These are phyloP conservation scores for Ophioninae sp. DNA, from an alignment of 2,888 invertebrate species.

Conservation along the genomic window DNA sequence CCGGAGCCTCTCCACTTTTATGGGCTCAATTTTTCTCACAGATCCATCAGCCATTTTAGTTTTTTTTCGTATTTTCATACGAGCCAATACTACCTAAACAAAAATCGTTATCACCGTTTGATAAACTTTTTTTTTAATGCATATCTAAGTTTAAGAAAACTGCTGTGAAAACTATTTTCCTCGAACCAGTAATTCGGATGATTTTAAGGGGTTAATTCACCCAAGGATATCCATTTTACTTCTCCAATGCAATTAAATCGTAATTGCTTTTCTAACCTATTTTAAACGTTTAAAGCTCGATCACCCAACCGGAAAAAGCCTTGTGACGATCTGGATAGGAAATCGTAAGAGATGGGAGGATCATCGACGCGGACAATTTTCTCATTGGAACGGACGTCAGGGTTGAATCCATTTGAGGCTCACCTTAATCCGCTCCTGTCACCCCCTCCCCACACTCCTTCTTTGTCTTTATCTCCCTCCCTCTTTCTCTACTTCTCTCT, in stretches of 20 bases:
- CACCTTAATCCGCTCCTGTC: slow-evolving; percentile 56
- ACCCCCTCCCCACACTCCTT: slow-evolving; percentile 26
- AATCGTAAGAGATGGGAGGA: background rate
- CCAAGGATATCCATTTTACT: background rate
- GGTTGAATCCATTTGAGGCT: slow-evolving; percentile 44
- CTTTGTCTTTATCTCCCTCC: slow-evolving; percentile 27
- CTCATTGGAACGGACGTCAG: slow-evolving; percentile 48
- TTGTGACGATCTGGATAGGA: background rate
- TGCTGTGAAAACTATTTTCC: background rate
- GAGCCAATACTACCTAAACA: background rate
- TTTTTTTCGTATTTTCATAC: background rate
- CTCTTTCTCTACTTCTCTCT: slow-evolving; percentile 27
- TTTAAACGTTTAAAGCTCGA: background rate
- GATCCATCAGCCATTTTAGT: background rate
- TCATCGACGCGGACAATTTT: slow-evolving; percentile 48
- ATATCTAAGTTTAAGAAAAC: background rate
- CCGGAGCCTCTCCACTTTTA: background rate
- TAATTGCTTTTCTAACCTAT: background rate
- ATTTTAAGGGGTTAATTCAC: background rate
- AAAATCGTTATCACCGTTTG: background rate
- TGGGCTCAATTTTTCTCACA: background rate
- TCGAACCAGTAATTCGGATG: background rate
- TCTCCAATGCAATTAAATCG: background rate
- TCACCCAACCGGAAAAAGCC: slow-evolving; percentile 3
- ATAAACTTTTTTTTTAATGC: background rate